A percentile compares a stretch with the other conserved stretches of the same genome.
These are phyloP conservation scores for Peromyscus maniculatus DNA, from an alignment of 2,113 vertebrate species.

Conservation along the genomic window DNA sequence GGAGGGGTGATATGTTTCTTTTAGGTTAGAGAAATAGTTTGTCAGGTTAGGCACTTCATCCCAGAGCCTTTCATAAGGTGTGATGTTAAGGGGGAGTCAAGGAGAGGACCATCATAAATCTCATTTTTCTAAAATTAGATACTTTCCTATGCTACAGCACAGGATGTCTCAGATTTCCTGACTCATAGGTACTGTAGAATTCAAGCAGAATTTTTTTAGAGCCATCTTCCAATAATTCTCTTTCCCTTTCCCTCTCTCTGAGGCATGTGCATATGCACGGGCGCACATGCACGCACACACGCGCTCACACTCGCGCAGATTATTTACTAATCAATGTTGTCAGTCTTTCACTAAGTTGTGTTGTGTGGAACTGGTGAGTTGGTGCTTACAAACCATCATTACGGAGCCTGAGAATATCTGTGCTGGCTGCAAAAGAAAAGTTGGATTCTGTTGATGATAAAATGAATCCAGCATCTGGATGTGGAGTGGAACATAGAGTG, in stretches of 20 bases:
- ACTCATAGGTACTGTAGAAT: conserved; percentile 66
- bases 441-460: conserved; percentile 56
- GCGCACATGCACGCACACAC: not conserved
- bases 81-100: conserved; percentile 25
- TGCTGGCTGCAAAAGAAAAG: conserved; percentile 65
- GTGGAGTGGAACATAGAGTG: not conserved
- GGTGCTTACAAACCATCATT: conserved; percentile 48
- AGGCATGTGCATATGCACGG: accelerated
- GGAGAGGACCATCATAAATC: not conserved
- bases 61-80: not conserved
- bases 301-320: accelerated
- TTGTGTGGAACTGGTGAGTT: not conserved
- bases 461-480: conserved; percentile 3
- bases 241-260: not conserved
- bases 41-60: not conserved
- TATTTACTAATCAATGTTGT: not conserved
- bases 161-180: conserved; percentile 62
- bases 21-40: conserved; percentile 49
- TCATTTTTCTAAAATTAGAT: conserved; percentile 61
- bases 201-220: conserved; percentile 71
- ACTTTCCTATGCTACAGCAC: conserved; percentile 43
- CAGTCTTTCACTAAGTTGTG: not conserved
- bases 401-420: conserved; percentile 55
- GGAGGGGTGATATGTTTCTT: not conserved
- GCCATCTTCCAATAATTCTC: conserved; percentile 64